These are phyloP conservation scores for Eupeodes latifasciatus DNA, from an alignment of 2,888 invertebrate genomes.

Conservation along the genomic window DNA sequence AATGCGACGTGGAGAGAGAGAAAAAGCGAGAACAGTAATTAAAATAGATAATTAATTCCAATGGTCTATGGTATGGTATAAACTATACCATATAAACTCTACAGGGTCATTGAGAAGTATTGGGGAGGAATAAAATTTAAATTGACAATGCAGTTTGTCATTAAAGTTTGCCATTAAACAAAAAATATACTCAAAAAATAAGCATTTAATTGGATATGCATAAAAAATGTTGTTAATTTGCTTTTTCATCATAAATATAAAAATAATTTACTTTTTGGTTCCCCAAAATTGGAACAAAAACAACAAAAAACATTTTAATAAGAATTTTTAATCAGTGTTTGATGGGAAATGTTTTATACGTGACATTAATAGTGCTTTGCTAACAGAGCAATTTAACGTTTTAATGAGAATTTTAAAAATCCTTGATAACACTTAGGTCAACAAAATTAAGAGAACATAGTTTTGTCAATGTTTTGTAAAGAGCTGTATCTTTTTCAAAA, in stretches of 20 bases:
- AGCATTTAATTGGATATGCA: not conserved
- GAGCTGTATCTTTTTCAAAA: no score
- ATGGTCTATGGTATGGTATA: not conserved
- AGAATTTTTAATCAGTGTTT: not conserved
- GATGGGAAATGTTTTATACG: not conserved
- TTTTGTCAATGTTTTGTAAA: no score
- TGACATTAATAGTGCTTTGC: not conserved
- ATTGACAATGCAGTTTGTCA: constrained; percentile 13
- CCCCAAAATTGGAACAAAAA: not conserved
- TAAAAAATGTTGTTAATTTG: not conserved
- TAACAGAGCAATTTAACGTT: no score
- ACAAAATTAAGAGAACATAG: no score
- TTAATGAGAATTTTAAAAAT: no score
- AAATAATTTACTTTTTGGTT: not conserved
- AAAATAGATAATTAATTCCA: constrained; percentile 54
- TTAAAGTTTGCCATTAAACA: not conserved
- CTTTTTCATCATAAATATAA: not conserved
- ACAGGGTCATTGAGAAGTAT: no score
- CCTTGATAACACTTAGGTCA: no score
- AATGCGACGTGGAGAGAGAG: not conserved
- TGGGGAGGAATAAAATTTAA: not conserved
- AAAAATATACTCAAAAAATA: not conserved
- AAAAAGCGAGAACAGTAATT: constrained; percentile 16
- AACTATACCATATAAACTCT: no score
- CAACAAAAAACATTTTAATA: not conserved